A percentile compares a stretch with the other conserved stretches of the same genome.
phyloP scores from a whole-genome alignment of 2,113 vertebrate species.

The Catharus bicknelli region DNA sequence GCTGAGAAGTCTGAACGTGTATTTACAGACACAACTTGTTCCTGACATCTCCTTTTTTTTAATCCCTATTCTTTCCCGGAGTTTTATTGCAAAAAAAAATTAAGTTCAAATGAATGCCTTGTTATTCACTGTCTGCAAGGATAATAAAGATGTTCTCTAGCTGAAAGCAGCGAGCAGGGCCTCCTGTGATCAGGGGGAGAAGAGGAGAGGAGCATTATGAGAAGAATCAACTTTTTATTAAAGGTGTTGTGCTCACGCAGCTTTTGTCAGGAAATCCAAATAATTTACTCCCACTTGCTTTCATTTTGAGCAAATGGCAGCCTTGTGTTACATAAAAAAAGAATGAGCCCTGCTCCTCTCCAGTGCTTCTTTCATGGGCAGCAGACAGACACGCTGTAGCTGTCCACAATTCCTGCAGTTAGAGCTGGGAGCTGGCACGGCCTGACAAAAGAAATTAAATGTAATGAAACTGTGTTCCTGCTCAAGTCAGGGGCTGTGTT shows the following conservation, averaged over 20 bases:
- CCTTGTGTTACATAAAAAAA: background rate
- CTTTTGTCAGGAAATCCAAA: constrained; percentile 20
- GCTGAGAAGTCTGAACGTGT: background rate
- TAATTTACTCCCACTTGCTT: constrained; percentile 13
- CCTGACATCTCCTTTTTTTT: constrained; percentile 7
- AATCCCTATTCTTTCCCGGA: background rate
- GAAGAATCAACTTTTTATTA: background rate
- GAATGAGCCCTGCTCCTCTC: background rate
- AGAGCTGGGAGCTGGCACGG: background rate
- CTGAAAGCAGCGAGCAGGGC: constrained; percentile 9
- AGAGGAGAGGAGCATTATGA: background rate
- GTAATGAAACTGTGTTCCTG: background rate
- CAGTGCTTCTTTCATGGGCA: background rate
- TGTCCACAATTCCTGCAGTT: background rate
- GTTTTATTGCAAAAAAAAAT: background rate
- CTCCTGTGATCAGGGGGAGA: background rate
- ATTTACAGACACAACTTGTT: background rate
- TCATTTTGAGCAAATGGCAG: background rate
- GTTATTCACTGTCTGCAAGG: background rate
- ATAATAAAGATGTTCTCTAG: background rate
- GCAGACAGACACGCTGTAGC: background rate
- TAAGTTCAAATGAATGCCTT: background rate
- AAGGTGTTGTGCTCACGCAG: background rate
- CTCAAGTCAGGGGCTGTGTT: background rate
- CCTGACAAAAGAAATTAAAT: background rate